Evolutionary conservation across 2,113 vertebrate species (phyloP).

Genomic region (Aepyceros melampus): DNA sequence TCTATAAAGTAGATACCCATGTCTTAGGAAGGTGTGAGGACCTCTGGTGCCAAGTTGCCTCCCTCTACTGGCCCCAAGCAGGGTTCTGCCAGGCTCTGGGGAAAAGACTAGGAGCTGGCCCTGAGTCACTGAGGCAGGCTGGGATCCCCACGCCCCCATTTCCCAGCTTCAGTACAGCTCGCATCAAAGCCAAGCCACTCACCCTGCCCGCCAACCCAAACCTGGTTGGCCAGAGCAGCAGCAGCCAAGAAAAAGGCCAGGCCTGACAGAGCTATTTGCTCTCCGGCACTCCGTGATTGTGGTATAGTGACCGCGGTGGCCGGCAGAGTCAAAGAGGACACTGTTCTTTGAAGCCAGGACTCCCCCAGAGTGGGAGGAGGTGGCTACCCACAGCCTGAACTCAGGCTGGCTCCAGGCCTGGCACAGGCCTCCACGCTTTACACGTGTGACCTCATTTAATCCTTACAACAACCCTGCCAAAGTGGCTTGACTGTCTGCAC

Average conservation of each 20-base stretch:
- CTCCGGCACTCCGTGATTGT: constrained; percentile 69
- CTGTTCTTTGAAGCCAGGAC: constrained; percentile 70
- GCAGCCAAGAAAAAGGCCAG: constrained; percentile 73
- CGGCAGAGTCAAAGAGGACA: constrained; percentile 72
- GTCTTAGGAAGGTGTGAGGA: not conserved
- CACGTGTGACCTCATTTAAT: not conserved
- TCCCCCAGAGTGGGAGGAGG: not conserved
- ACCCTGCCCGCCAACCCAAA: constrained; percentile 69
- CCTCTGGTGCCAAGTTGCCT: not conserved
- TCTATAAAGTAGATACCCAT: not conserved
- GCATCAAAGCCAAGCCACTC: constrained; percentile 69
- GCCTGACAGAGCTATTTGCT: constrained; percentile 68
- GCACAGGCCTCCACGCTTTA: not conserved
- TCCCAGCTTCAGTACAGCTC: constrained; percentile 64
- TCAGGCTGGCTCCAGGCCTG: constrained; percentile 28
- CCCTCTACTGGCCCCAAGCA: not conserved
- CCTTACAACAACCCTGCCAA: not conserved
- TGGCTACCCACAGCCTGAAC: not conserved
- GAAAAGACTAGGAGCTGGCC: not conserved
- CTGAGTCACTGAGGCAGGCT: not conserved
- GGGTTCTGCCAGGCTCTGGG: not conserved
- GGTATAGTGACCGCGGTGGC: constrained; percentile 71
- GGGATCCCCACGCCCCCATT: not conserved
- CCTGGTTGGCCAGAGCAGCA: constrained; percentile 70
- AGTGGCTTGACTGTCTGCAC: not conserved